Base-by-base conservation (phyloP, 2,113 vertebrate genomes). In the Alaudala cheleensis region DNA sequence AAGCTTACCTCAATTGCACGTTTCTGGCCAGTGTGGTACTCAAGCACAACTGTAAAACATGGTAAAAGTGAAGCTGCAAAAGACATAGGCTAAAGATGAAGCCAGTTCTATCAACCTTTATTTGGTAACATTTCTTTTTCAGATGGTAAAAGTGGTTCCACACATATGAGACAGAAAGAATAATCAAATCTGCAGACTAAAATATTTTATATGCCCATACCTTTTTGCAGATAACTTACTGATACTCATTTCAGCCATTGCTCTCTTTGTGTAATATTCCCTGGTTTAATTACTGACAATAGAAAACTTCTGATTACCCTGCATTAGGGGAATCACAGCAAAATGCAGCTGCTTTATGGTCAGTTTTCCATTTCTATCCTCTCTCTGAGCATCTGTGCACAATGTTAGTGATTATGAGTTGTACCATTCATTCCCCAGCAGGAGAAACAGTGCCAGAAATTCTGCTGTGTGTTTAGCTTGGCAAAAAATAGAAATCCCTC, bases 341-440 rank as follows among this genome's bases (percentile, higher is more conserved):
- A 95, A 92, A 94, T 34, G 81, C 90, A 95, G 87, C 90, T 91
- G 91, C 92, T 95, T 91, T 94, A 89, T 76, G 90, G 95, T 97
- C 93, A 95, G 93, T 91, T 91, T 95, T 94, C 93, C 74, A 72
- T 79, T 94, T 79, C 82, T 82, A 94, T 87, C 89, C 87, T 90
- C 87, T 85, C 91, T 93, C 87, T 66, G 66, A 95, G 93, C 93
- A 94, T 94, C 95, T 97, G 92, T 93, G 93, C 92, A 92, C 91
- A 95, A 78, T 87, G 72, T 71, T 87, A 95, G 82, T 67, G 90
- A 92, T 92, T 90, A 96, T 8, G 39, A 94, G 93, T 80, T 95
- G 81, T 64, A 93, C 72, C 57, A 93, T 83, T 96, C 90, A 93
- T 81, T 93, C 65, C 70, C 58, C 88, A 90, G 69, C 86, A 86